Conservation (phyloP, 1,140 invertebrate species). For the Steinernema feltiae region DNA sequence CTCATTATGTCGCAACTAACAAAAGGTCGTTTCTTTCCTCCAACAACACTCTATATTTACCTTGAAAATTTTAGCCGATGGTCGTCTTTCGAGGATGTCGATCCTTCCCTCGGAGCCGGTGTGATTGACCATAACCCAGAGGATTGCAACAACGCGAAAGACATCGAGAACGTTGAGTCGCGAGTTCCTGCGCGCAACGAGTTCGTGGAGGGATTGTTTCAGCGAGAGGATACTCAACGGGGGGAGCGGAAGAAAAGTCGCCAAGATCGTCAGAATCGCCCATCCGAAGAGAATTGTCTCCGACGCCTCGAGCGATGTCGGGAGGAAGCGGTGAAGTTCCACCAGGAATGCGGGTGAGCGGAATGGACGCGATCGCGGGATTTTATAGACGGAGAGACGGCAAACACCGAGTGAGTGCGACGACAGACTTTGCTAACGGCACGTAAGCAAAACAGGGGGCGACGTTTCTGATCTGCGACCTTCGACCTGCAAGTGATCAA, state of each 20-base stretch:
- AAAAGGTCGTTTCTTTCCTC: slow-evolving; percentile 15
- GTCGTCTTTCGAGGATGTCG: slow-evolving; percentile 49
- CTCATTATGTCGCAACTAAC: neutral
- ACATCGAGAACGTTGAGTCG: slow-evolving; percentile 50
- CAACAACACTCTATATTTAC: no score
- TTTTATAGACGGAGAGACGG: neutral
- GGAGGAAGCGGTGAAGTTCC: neutral
- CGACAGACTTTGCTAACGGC: neutral
- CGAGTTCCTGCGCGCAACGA: slow-evolving; percentile 21
- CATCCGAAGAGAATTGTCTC: neutral
- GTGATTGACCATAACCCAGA: slow-evolving; percentile 56
- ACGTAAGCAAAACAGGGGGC: neutral
- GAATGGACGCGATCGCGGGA: neutral
- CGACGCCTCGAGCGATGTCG: neutral
- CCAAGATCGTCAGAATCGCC: neutral
- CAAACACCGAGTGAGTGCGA: neutral
- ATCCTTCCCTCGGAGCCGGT: slow-evolving; percentile 52
- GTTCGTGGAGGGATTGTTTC: slow-evolving; percentile 31
- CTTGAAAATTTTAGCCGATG: slow-evolving; percentile 48
- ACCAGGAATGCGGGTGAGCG: neutral
- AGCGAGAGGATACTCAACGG: slow-evolving; percentile 13
- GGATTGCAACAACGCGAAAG: slow-evolving; percentile 53
- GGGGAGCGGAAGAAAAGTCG: neutral
- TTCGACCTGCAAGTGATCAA: neutral
- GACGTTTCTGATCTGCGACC: neutral